Conservation (phyloP, 2,113 vertebrate genomes). For the Aplodontia rufa region DNA sequence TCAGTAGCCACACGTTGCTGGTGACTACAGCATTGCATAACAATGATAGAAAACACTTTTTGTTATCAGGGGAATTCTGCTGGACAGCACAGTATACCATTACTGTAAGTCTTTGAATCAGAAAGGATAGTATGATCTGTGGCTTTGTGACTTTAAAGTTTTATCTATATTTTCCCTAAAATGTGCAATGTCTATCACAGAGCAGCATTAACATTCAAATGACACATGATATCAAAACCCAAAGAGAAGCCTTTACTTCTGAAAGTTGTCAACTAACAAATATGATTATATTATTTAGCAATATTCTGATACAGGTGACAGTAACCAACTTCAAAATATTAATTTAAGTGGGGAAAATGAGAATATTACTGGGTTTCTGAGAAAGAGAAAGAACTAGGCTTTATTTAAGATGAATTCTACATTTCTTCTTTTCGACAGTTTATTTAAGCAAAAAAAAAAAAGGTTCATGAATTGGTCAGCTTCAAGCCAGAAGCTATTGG, state of each 20-base stretch:
- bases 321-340: not conserved
- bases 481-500: too few relatives aligned
- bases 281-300: not conserved
- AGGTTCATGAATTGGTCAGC: not conserved
- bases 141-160: not conserved
- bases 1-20: not conserved
- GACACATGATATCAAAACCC: not conserved
- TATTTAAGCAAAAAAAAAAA: not conserved
- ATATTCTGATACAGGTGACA: not conserved
- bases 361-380: not conserved
- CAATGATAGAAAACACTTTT: not conserved
- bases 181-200: not conserved
- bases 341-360: not conserved
- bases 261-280: not conserved
- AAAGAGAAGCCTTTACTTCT: not conserved
- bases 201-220: not conserved
- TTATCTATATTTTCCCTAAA: not conserved
- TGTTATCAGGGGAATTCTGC: not conserved
- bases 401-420: not conserved
- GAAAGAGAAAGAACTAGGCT: not conserved
- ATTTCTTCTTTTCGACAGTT: not conserved
- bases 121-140: not conserved
- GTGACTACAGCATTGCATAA: fast-evolving
- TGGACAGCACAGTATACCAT: too few relatives aligned
- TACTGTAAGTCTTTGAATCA: not conserved